Conservation (phyloP, 2,113 vertebrate genomes). For the Hippocampus barbouri region DNA sequence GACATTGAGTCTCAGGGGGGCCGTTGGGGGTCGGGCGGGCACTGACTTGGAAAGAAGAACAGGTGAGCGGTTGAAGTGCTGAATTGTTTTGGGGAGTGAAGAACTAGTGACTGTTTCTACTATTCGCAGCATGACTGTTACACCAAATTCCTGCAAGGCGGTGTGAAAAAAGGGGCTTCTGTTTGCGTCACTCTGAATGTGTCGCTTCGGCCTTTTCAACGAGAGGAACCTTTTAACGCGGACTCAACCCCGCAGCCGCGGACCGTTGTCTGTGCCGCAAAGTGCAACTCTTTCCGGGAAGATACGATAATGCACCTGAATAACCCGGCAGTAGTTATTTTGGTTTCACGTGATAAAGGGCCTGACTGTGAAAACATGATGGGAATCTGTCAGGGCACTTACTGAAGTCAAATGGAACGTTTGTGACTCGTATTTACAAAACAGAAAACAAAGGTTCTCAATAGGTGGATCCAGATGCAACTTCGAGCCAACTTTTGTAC, state of each 20-base stretch:
- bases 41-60: slow-evolving; percentile 29
- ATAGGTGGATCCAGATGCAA: neutral
- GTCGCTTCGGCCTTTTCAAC: slow-evolving; percentile 36
- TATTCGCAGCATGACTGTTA: slow-evolving; percentile 43
- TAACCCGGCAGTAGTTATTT: slow-evolving; percentile 3
- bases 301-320: slow-evolving; percentile 12
- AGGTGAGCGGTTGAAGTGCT: slow-evolving; percentile 27
- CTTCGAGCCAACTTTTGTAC: too few relatives aligned
- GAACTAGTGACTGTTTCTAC: slow-evolving; percentile 34
- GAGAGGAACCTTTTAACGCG: slow-evolving; percentile 50
- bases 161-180: slow-evolving; percentile 10
- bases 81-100: slow-evolving; percentile 13
- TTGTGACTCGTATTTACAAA: slow-evolving; percentile 29
- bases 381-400: slow-evolving; percentile 10
- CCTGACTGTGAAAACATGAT: slow-evolving; percentile 31
- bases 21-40: slow-evolving; percentile 38
- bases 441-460: neutral
- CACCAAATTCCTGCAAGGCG: neutral
- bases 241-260: slow-evolving; percentile 49
- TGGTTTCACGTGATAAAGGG: slow-evolving; percentile 26
- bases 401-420: slow-evolving; percentile 11
- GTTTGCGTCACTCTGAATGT: slow-evolving; percentile 7
- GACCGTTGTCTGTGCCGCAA: slow-evolving; percentile 55
- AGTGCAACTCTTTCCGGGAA: slow-evolving; percentile 35
- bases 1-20: slow-evolving; percentile 25